phyloP scores from a whole-genome alignment of 2,113 vertebrate species.

The Clarias magur region DNA sequence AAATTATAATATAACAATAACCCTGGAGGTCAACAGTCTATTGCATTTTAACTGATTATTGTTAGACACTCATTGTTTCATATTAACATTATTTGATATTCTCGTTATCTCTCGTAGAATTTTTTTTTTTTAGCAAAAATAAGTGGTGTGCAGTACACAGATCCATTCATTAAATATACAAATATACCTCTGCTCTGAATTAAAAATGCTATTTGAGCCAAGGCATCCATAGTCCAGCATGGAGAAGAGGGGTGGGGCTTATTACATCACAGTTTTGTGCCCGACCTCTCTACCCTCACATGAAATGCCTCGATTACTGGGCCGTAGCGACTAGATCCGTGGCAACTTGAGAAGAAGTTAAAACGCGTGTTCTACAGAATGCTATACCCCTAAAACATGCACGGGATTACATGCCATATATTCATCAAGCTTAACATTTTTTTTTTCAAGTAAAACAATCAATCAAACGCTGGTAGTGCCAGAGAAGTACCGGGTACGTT shows the following conservation, averaged over 20 bases:
- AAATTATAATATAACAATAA: not conserved
- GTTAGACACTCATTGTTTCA: constrained; percentile 44
- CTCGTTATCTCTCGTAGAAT: constrained; percentile 51
- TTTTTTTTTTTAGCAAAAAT: constrained; percentile 65
- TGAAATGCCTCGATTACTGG: constrained; percentile 19
- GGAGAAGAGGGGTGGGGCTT: constrained; percentile 7
- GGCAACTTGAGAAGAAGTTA: constrained; percentile 45
- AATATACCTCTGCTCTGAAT: constrained; percentile 76
- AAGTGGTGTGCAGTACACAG: constrained; percentile 71
- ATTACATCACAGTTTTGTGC: constrained; percentile 41
- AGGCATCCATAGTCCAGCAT: constrained; percentile 56
- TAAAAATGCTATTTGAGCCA: constrained; percentile 75
- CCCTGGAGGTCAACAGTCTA: constrained; percentile 50
- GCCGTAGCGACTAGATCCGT: constrained; percentile 49
- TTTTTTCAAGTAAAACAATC: constrained; percentile 52
- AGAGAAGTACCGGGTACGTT: constrained; percentile 52
- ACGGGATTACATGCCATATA: not conserved
- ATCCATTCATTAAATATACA: constrained; percentile 78
- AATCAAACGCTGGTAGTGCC: constrained; percentile 64
- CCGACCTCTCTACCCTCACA: constrained; percentile 23
- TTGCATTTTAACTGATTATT: constrained; percentile 62
- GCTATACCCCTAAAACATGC: constrained; percentile 12
- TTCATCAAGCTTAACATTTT: constrained; percentile 11
- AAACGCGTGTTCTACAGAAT: constrained; percentile 13
- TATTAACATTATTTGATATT: constrained; percentile 46